phyloP scores from a whole-genome alignment of 2,113 vertebrate species.

The Pelecanus crispus region DNA sequence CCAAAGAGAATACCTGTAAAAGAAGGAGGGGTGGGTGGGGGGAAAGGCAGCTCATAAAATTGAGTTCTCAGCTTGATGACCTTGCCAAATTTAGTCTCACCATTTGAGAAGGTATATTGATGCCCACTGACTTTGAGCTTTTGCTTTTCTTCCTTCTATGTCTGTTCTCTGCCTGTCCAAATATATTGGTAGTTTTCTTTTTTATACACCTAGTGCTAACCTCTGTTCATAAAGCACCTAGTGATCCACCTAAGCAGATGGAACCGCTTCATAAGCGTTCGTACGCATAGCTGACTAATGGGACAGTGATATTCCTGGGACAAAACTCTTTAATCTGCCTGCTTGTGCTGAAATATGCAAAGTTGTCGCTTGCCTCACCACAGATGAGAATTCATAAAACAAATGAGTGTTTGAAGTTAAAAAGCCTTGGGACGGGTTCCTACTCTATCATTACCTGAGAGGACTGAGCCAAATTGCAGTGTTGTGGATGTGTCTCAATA shows the following conservation, averaged over 20 bases:
- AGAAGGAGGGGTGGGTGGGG: neutral
- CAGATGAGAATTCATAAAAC: neutral
- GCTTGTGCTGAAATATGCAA: neutral
- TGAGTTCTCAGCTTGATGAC: neutral
- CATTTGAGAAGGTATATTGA: neutral
- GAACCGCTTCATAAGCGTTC: neutral
- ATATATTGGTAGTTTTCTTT: neutral
- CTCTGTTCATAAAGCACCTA: neutral
- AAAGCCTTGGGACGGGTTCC: neutral
- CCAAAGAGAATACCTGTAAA: neutral
- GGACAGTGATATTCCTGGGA: neutral
- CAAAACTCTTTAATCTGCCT: neutral
- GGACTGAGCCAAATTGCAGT: neutral
- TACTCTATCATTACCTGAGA: neutral
- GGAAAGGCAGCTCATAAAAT: neutral
- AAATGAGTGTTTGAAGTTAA: neutral
- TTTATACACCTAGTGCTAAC: neutral
- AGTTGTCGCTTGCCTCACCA: neutral
- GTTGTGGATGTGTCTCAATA: neutral
- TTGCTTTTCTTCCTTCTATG: neutral
- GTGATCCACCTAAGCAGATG: neutral
- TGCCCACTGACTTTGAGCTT: neutral
- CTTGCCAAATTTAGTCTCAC: neutral
- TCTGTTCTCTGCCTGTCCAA: neutral
- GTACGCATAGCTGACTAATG: fast-evolving